Evolutionary conservation across 2,113 vertebrate species (phyloP).

Genomic region (Sardina pilchardus): DNA sequence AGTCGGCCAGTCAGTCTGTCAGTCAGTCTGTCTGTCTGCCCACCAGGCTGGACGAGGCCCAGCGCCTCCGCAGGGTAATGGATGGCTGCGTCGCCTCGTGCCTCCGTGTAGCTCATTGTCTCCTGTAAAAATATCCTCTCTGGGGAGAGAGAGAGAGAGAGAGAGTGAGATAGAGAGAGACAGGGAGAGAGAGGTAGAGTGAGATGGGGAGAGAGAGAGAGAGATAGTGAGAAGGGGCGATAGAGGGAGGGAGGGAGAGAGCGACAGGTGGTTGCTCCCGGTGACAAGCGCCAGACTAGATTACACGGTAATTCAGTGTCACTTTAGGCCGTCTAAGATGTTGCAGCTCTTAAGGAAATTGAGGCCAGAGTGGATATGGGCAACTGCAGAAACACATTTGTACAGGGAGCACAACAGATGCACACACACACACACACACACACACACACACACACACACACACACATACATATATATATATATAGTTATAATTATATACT

Average conservation of each 20-base stretch:
- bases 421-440: too few species aligned
- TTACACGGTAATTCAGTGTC: slow-evolving; percentile 3
- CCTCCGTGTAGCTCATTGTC: slow-evolving; percentile 56
- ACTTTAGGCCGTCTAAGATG: slow-evolving; percentile 8
- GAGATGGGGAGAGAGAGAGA: slow-evolving; percentile 21
- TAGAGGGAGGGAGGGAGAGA: slow-evolving; percentile 15
- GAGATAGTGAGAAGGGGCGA: slow-evolving; percentile 10
- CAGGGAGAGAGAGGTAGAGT: not conserved
- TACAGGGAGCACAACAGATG: too few species aligned
- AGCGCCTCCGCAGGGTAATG: slow-evolving; percentile 45
- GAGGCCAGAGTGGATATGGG: not conserved
- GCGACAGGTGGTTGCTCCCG: slow-evolving; percentile 27
- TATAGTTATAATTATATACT: too few species aligned
- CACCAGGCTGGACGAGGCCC: slow-evolving; percentile 49
- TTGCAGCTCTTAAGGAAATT: not conserved
- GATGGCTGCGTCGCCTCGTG: slow-evolving; percentile 60
- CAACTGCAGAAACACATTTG: not conserved
- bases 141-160: slow-evolving; percentile 45
- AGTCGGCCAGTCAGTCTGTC: too few species aligned
- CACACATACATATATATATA: too few species aligned
- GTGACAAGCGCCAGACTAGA: slow-evolving; percentile 37
- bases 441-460: too few species aligned
- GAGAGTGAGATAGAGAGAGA: not conserved
- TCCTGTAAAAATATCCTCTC: slow-evolving; percentile 55
- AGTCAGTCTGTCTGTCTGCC: not conserved